Conservation (phyloP, 1,140 invertebrate species). For the Halotydeus destructor region DNA sequence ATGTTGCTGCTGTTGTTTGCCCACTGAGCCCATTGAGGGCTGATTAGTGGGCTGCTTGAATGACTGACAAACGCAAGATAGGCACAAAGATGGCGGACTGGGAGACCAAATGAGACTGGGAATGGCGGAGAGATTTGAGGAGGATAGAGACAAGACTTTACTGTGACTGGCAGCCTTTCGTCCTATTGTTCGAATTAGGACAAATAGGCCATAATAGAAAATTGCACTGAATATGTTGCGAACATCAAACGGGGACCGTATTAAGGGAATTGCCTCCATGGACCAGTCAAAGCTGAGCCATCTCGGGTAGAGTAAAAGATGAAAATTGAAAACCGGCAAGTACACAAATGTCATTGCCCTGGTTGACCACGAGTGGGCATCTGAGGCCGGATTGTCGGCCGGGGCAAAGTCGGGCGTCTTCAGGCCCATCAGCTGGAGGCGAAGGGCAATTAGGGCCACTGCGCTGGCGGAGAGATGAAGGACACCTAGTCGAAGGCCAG, state of each 20-base stretch:
- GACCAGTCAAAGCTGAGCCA: slow-evolving; percentile 83
- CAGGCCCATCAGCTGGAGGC: slow-evolving; percentile 21
- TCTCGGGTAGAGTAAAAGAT: slow-evolving; percentile 54
- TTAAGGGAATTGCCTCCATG: slow-evolving; percentile 69
- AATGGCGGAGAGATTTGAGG: too few relatives aligned
- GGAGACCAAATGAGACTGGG: too few relatives aligned
- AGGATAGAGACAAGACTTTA: too few relatives aligned
- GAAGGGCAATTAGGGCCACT: slow-evolving; percentile 20
- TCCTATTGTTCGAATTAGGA: slow-evolving; percentile 5
- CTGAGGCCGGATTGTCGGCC: slow-evolving; percentile 27
- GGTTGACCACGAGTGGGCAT: slow-evolving; percentile 20
- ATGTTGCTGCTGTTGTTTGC: too few relatives aligned
- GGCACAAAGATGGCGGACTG: too few relatives aligned
- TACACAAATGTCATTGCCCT: slow-evolving; percentile 57
- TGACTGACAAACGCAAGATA: too few relatives aligned
- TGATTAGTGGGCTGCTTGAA: too few relatives aligned
- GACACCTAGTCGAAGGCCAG: slow-evolving; percentile 35
- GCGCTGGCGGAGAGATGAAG: slow-evolving; percentile 32
- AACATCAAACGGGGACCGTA: slow-evolving; percentile 45
- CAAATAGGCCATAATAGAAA: slow-evolving; percentile 35
- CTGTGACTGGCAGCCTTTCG: too few relatives aligned
- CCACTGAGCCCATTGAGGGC: too few relatives aligned
- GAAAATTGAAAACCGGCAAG: slow-evolving; percentile 63
- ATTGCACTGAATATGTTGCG: slow-evolving; percentile 45
- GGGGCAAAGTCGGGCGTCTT: slow-evolving; percentile 22